These are phyloP conservation scores for Siniperca obscura DNA, from an alignment of 2,797 vertebrate genomes.

Conservation along the genomic window DNA sequence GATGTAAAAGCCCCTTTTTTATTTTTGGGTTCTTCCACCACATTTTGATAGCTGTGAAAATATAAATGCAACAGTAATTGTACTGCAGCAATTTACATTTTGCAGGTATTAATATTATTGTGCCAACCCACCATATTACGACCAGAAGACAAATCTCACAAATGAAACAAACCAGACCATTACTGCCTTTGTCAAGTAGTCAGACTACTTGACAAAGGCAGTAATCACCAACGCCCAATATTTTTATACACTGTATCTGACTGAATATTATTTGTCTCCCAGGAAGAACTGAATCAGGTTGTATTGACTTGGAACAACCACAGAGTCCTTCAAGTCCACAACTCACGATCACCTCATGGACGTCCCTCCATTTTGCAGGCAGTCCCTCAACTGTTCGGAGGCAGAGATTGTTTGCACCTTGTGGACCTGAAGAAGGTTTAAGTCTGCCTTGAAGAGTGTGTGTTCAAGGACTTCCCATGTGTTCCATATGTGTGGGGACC, in stretches of 20 bases:
- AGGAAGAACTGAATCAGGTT: conserved; percentile 27
- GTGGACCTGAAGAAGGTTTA: conserved; percentile 12
- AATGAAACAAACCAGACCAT: not conserved
- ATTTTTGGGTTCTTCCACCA: too few species aligned
- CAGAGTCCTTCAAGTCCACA: conserved; percentile 25
- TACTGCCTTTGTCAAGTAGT: too few species aligned
- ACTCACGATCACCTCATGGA: conserved; percentile 7
- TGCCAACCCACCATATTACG: not conserved
- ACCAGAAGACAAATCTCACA: not conserved
- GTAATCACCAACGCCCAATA: not conserved
- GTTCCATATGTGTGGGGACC: conserved; percentile 19
- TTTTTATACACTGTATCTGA: not conserved
- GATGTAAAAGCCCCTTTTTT: too few species aligned
- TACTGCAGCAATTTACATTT: not conserved
- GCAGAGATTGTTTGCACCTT: conserved; percentile 16
- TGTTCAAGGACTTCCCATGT: conserved; percentile 29
- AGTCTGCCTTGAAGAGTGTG: conserved; percentile 35
- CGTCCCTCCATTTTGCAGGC: conserved; percentile 23
- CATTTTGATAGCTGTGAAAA: not conserved
- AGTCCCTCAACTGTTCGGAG: not conserved
- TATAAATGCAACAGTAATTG: not conserved
- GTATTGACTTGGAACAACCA: conserved; percentile 21
- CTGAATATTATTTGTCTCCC: conserved; percentile 3
- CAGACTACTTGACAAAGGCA: not conserved
- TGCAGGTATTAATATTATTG: not conserved